Conservation (phyloP, 2,797 vertebrate species). For the Chaenodraco wilsoni region DNA sequence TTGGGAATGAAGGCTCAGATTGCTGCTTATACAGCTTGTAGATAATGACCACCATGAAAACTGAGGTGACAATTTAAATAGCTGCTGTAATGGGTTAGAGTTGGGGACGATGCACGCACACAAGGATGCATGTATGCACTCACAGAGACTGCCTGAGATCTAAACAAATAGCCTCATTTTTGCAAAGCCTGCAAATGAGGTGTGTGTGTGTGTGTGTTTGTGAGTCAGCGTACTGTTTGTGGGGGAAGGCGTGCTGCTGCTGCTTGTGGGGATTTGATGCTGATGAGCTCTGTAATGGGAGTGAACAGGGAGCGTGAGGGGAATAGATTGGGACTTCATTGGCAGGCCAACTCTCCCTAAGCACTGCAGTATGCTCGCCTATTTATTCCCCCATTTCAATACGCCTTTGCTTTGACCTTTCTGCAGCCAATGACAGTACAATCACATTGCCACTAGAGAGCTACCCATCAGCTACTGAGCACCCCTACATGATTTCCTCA, state of each 20-base stretch:
- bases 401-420: conserved; percentile 79
- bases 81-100: conserved; percentile 26
- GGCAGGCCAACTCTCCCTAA: conserved; percentile 64
- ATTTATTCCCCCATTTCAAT: conserved; percentile 75
- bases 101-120: conserved; percentile 5
- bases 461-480: conserved; percentile 56
- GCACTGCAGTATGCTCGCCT: conserved; percentile 62
- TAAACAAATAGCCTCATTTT: conserved; percentile 64
- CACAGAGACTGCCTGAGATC: conserved; percentile 36
- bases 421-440: conserved; percentile 76
- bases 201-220: conserved; percentile 37
- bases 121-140: conserved; percentile 27
- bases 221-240: conserved; percentile 57
- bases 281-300: conserved; percentile 83
- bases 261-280: conserved; percentile 77
- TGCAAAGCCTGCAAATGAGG: conserved; percentile 54
- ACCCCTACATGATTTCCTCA: conserved; percentile 65
- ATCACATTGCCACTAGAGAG: conserved; percentile 68
- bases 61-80: conserved; percentile 28
- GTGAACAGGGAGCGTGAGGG: conserved; percentile 76
- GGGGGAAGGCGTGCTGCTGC: conserved; percentile 63
- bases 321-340: conserved; percentile 81
- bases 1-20: conserved; percentile 11
- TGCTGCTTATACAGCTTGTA: conserved; percentile 13
- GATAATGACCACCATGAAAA: conserved; percentile 34